phyloP scores from a whole-genome alignment of 2,113 vertebrate species.

The Cyanoderma ruficeps region DNA sequence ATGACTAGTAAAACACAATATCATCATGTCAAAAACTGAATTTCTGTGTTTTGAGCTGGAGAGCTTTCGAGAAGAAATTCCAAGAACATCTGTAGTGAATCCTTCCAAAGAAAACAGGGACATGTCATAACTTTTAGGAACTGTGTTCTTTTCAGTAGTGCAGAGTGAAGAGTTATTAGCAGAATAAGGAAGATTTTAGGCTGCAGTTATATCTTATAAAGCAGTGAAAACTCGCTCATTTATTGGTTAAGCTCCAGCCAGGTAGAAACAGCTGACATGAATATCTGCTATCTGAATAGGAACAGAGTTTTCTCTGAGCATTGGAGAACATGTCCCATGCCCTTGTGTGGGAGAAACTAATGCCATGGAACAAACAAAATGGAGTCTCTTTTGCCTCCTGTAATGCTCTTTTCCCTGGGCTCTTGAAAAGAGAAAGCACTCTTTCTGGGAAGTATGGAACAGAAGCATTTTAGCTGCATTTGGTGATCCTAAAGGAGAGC shows the following conservation, averaged over 20 bases:
- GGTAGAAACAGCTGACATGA: not conserved
- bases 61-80: not conserved
- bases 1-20: not conserved
- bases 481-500: not conserved
- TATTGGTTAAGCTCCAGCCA: not conserved
- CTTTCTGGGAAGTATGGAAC: not conserved
- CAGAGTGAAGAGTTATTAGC: not conserved
- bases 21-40: not conserved
- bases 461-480: not conserved
- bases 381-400: not conserved
- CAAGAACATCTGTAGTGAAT: not conserved
- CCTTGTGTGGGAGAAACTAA: not conserved
- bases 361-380: not conserved
- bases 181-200: not conserved
- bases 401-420: not conserved
- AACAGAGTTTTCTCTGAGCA: not conserved
- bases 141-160: not conserved
- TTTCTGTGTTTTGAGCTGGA: not conserved
- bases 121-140: not conserved
- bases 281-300: not conserved
- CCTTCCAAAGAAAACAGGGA: not conserved
- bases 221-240: not conserved
- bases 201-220: not conserved
- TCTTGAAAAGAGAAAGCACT: not conserved
- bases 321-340: fast-evolving